These are phyloP conservation scores for Ichneumoninae sp. DNA, from an alignment of 2,888 invertebrate species.

Conservation along the genomic window DNA sequence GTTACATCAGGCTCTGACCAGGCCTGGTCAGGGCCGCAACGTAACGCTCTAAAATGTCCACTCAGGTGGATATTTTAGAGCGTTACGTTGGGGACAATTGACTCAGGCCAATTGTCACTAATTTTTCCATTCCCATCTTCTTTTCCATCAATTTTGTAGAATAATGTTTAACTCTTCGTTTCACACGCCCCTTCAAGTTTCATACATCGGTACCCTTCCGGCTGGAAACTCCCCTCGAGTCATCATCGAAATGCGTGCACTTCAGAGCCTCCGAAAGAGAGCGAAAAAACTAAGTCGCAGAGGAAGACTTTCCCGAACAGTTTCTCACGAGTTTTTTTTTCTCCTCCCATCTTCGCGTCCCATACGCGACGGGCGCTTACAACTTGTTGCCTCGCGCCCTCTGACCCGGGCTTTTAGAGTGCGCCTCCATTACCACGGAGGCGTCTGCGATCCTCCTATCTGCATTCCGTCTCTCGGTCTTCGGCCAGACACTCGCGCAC, in stretches of 20 bases:
- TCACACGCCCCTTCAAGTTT: too few species aligned
- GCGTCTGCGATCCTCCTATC: conserved; percentile 49
- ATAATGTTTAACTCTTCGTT: too few species aligned
- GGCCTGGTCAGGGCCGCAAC: too few species aligned
- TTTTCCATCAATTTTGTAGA: too few species aligned
- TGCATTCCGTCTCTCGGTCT: conserved; percentile 18
- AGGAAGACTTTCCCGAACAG: not conserved
- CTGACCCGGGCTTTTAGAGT: conserved; percentile 57
- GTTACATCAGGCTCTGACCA: too few species aligned
- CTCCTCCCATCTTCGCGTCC: not conserved
- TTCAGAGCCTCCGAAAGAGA: not conserved
- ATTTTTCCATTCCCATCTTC: too few species aligned
- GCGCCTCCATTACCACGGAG: conserved; percentile 57
- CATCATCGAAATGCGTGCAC: not conserved
- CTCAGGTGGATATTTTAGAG: too few species aligned
- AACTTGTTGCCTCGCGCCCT: conserved; percentile 36
- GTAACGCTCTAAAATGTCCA: too few species aligned
- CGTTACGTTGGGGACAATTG: too few species aligned
- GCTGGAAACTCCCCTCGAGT: not conserved
- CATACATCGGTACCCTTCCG: too few species aligned
- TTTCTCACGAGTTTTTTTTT: conserved; percentile 42
- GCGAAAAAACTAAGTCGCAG: not conserved
- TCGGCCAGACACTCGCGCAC: conserved; percentile 16
- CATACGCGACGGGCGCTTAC: not conserved
- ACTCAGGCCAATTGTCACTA: too few species aligned